A percentile compares a stretch with the other conserved stretches of the same genome.
Evolutionary conservation across 2,113 vertebrate species (phyloP).

Genomic region (Tachysurus vachellii): DNA sequence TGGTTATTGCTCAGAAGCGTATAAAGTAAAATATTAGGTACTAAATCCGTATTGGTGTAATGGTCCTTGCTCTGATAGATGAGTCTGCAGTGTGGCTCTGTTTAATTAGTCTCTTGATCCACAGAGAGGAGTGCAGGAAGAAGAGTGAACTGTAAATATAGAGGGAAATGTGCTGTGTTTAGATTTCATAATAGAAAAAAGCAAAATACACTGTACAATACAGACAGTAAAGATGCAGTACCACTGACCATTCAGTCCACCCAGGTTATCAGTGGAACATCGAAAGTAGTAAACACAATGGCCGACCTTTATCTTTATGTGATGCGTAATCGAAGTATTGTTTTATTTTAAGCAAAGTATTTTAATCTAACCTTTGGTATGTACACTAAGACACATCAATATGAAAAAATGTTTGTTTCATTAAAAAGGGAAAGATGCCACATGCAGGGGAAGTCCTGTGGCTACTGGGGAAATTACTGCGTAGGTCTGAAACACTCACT

Average conservation of each 20-base stretch:
- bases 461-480: slow-evolving; percentile 21
- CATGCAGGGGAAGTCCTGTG: slow-evolving; percentile 36
- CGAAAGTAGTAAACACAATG: neutral
- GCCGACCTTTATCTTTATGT: neutral
- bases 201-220: neutral
- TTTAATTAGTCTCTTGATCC: slow-evolving; percentile 40
- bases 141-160: neutral
- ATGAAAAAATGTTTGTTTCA: neutral
- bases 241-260: neutral
- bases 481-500: neutral
- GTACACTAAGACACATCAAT: neutral
- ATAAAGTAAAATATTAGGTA: slow-evolving; percentile 9
- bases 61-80: slow-evolving; percentile 36
- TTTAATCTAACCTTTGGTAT: neutral
- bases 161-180: neutral
- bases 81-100: neutral
- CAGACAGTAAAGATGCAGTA: neutral
- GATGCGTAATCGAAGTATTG: neutral
- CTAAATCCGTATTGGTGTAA: slow-evolving; percentile 29
- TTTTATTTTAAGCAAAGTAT: neutral
- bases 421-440: slow-evolving; percentile 7
- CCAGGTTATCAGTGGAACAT: slow-evolving; percentile 12
- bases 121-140: slow-evolving; percentile 5
- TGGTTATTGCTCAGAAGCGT: slow-evolving; percentile 39
- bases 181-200: neutral